A percentile compares a stretch with the other conserved stretches of the same genome.
These are phyloP conservation scores for Aethina tumida DNA, from an alignment of 1,140 invertebrate genomes.

Conservation along the genomic window DNA sequence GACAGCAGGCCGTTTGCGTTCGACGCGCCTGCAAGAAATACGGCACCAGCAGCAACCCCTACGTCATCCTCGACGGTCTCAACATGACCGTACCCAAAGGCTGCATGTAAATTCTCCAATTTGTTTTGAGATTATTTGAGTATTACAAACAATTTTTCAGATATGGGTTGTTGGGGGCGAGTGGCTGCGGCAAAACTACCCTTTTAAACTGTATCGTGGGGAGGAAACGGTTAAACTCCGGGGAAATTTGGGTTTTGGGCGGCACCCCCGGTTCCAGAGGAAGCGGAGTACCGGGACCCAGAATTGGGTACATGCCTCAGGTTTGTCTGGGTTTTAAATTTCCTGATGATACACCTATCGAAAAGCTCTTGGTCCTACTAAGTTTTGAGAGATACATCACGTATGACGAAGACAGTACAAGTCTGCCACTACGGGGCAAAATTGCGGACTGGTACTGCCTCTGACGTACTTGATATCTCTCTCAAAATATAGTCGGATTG, in stretches of 20 bases:
- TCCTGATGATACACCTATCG: too few species aligned
- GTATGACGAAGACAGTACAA: too few species aligned
- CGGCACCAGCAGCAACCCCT: slow-evolving; percentile 70
- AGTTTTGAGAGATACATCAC: too few species aligned
- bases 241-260: slow-evolving; percentile 74
- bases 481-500: too few species aligned
- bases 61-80: slow-evolving; percentile 73
- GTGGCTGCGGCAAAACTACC: slow-evolving; percentile 78
- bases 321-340: too few species aligned
- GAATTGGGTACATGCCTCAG: slow-evolving; percentile 58
- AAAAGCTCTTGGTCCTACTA: too few species aligned
- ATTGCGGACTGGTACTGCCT: too few species aligned
- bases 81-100: slow-evolving; percentile 87
- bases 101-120: slow-evolving; percentile 69
- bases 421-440: too few species aligned
- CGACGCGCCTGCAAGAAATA: slow-evolving; percentile 79
- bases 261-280: slow-evolving; percentile 72
- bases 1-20: slow-evolving; percentile 73
- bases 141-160: slow-evolving; percentile 11
- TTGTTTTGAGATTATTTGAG: background rate
- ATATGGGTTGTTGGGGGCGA: slow-evolving; percentile 74
- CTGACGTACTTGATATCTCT: too few species aligned
- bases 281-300: slow-evolving; percentile 56
- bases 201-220: slow-evolving; percentile 77
- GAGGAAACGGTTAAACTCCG: slow-evolving; percentile 60